Evolutionary conservation across 2,113 vertebrate species (phyloP), one percentile per base, ranked within the genome.

Genomic region (Sturnira hondurensis): DNA sequence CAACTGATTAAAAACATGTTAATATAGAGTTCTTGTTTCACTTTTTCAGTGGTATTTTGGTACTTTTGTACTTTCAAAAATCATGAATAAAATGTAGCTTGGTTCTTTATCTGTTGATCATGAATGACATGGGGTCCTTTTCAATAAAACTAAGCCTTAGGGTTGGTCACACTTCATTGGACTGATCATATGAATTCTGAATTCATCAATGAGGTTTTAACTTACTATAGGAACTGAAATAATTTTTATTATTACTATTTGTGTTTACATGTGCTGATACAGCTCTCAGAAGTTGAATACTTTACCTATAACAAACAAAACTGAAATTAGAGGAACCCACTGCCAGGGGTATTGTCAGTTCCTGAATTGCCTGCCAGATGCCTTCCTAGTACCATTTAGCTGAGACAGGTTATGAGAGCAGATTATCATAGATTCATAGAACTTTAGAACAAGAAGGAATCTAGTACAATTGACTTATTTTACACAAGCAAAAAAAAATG

Each of bases 1-100:
- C 24, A 84, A 87, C 76, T 97, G 95, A 93, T 65, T 65, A 81
- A 50, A 14, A 94, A 92, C 31, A 76, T 41, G 22, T 71, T 52
- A 85, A 61, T 76, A 87, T 11, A 65, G 8, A 82, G n/a, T 41
- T 85, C 50, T 54, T 45, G 1, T 52, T 82, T 89, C 10, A 89
- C 8, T 65, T n/a, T 2, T 87, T 90, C 38, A 43, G 8, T 73
- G 28, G 13, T 68, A 47, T 58, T 84, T 67, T 84, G 47, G 70
- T 56, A 31, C 4, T 56, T 89, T 22, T 52, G 26, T 71, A 52
- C 28, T 76, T 94, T 95, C 26, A 61, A 63, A 63, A 70, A 9
- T 36, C 52, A 50, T 78, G 31, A 61, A 41, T 43, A 3, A 6
- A 85, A 63, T 93, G 22, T 28, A 86, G 73, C 38, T 43, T 80